A percentile compares a stretch with the other conserved stretches of the same genome.
These are phyloP conservation scores for Cheilosia urbana DNA, from an alignment of 2,888 invertebrate species.

Conservation along the genomic window DNA sequence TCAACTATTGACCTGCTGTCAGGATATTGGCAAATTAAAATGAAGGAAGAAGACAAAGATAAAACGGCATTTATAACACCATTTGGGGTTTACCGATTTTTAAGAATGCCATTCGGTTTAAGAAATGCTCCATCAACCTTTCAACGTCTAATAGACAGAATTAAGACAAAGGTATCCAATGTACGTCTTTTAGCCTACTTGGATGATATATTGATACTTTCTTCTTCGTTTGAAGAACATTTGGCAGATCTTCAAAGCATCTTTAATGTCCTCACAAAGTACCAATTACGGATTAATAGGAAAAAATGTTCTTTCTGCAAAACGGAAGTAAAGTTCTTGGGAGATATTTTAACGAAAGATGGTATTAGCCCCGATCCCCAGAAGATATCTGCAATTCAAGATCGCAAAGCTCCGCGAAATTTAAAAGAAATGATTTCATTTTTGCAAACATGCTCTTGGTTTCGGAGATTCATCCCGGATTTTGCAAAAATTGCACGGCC, in stretches of 20 bases:
- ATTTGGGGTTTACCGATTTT: constrained; percentile 79
- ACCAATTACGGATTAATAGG: too few species aligned
- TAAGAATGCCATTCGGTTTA: constrained; percentile 80
- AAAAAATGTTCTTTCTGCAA: constrained; percentile 26
- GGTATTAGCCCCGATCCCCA: constrained; percentile 72
- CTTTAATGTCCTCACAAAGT: too few species aligned
- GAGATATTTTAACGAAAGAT: constrained; percentile 76
- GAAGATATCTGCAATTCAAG: constrained; percentile 8
- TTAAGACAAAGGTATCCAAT: constrained; percentile 71
- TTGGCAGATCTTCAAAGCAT: too few species aligned
- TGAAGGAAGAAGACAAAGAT: constrained; percentile 77
- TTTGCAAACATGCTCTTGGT: too few species aligned
- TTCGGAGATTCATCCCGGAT: too few species aligned
- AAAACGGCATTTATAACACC: constrained; percentile 80
- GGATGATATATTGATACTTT: too few species aligned
- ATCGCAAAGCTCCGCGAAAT: neutral
- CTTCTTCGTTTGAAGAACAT: too few species aligned
- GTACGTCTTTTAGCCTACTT: constrained; percentile 6
- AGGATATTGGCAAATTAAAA: constrained; percentile 81
- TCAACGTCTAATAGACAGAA: constrained; percentile 78
- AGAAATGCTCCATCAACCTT: constrained; percentile 79
- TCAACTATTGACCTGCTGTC: constrained; percentile 78
- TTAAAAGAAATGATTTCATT: constrained; percentile 17
- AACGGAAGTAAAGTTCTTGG: constrained; percentile 77
- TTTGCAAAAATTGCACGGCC: too few species aligned